phyloP scores from a whole-genome alignment of 2,113 vertebrate genomes.

The Arenaria interpres region DNA sequence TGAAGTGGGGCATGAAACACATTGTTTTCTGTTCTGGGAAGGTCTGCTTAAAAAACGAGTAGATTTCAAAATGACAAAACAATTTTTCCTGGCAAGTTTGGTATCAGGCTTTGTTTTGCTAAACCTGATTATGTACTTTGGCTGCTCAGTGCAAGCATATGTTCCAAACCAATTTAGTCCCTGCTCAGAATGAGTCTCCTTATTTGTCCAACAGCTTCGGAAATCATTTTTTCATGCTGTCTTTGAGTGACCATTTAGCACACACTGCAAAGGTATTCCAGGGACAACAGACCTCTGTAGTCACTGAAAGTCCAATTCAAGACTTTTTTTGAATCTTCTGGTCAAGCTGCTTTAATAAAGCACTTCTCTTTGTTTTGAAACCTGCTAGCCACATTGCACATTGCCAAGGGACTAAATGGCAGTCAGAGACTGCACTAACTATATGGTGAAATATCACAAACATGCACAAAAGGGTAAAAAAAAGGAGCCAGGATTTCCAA shows the following conservation, averaged over 20 bases:
- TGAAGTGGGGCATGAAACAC: constrained; percentile 33
- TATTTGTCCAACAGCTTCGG: constrained; percentile 74
- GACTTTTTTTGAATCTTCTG: not conserved
- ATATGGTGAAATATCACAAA: not conserved
- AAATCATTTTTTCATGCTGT: constrained; percentile 59
- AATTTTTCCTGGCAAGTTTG: constrained; percentile 66
- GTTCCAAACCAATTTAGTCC: constrained; percentile 68
- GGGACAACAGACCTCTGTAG: constrained; percentile 39
- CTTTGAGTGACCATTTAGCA: constrained; percentile 35
- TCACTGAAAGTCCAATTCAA: constrained; percentile 4
- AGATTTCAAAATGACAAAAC: constrained; percentile 69
- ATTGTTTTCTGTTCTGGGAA: constrained; percentile 65
- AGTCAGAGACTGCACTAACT: not conserved
- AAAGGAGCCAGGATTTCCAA: not conserved
- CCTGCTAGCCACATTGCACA: not conserved
- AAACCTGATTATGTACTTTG: constrained; percentile 74
- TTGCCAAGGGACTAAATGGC: not conserved
- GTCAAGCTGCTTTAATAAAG: constrained; percentile 10
- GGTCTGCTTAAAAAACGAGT: constrained; percentile 55
- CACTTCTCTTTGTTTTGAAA: not conserved
- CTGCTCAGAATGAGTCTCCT: constrained; percentile 63
- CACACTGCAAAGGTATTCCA: constrained; percentile 50
- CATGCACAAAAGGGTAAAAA: not conserved
- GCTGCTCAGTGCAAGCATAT: constrained; percentile 65
- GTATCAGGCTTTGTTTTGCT: constrained; percentile 73